Base-by-base conservation (phyloP, 2,113 vertebrate genomes). In the Dermatemys mawii region DNA sequence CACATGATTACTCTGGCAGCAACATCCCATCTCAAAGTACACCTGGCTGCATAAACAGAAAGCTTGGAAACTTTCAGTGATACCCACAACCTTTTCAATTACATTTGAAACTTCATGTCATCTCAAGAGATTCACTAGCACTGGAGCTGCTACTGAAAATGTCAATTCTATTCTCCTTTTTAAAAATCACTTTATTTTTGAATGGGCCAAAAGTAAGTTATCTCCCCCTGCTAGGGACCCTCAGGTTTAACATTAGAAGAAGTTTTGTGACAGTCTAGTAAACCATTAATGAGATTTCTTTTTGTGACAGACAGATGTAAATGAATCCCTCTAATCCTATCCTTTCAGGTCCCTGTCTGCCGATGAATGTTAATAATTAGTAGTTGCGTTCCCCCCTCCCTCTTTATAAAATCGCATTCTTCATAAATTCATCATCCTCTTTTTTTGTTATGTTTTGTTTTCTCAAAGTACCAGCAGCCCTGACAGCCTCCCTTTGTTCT, bases 401-500 rank as follows among this genome's bases (percentile, higher is more conserved):
- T 86, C 93, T 98, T 98, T 95, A 90, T 97, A 97, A 98, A 98
- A 98, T 97, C 97, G 95, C 92, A 96, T 96, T 97, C 97, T 96
- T 98, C 97, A 97, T 98, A 98, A 97, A 98, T 98, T 98, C 96
- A 90, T 98, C 78, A 12, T 95, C 19, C 70, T 57, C 38, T 63
- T 57, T 46, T 41, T 88, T 88, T 3, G 57, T 51, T 83, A 60
- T 60, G n/a, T 70, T 22, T 93, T 97, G 95, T 98, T 98, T 98
- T 97, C 97, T 98, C 95, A 95, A 97, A 98, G 96, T 98, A 98
- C 93, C 96, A 96, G 97, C 95, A 97, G 94, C 81, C 50, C 94
- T 98, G 98, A 98, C 98, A 98, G 97, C 88, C 93, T 97, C 94
- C 95, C 97, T 98, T 98, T 98, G 98, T 98, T 98, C 97, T 97